Conservation (phyloP, 2,797 vertebrate species). For the Argya squamiceps region DNA sequence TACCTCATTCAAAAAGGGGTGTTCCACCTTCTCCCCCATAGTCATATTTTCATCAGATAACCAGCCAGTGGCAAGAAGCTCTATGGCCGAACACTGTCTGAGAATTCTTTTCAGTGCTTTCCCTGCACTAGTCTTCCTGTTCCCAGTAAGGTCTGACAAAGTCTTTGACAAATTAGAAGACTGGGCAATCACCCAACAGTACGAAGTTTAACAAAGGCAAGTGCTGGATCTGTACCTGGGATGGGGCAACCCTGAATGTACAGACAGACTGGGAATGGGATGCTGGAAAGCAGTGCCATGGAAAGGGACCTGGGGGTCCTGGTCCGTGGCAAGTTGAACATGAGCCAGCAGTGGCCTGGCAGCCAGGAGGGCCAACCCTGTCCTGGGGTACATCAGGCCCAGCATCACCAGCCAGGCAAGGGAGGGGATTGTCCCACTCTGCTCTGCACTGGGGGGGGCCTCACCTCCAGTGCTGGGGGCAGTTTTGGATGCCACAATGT, state of each 20-base stretch:
- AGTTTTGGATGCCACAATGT: rapidly evolving
- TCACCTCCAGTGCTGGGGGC: not conserved
- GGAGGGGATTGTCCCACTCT: not conserved
- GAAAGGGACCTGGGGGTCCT: rapidly evolving
- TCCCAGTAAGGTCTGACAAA: not conserved
- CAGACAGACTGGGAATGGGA: rapidly evolving
- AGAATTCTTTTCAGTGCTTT: not conserved
- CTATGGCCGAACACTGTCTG: not conserved
- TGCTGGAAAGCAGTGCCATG: rapidly evolving
- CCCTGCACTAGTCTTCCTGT: not conserved
- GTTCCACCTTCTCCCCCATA: not conserved
- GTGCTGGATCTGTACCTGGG: not conserved
- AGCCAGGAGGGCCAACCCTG: not conserved
- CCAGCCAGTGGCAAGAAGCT: not conserved
- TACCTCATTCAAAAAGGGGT: not conserved
- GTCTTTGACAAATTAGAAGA: not conserved
- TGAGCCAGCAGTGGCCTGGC: not conserved
- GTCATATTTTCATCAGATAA: not conserved
- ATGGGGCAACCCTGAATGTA: not conserved
- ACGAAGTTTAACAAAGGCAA: not conserved
- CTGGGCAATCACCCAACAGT: not conserved
- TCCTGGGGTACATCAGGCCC: not conserved
- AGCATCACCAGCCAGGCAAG: rapidly evolving
- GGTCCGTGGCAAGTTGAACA: rapidly evolving
- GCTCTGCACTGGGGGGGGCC: not conserved